Conservation (phyloP, 2,888 invertebrate species). For the Nomada lathburiana region DNA sequence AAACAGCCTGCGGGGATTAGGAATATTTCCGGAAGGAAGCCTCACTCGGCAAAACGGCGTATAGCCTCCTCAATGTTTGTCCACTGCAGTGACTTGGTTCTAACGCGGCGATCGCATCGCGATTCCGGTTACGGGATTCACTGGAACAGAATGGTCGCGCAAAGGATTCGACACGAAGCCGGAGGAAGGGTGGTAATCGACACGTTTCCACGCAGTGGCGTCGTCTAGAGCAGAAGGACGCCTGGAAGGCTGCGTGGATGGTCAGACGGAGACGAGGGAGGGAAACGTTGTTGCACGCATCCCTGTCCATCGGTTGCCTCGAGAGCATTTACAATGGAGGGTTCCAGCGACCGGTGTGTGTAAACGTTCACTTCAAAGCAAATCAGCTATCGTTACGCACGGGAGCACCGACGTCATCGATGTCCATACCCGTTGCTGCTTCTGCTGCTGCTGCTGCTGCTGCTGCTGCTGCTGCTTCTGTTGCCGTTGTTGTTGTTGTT, state of each 20-base stretch:
- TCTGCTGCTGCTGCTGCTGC: slow-evolving; percentile 31
- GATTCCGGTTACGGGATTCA: slow-evolving; percentile 54
- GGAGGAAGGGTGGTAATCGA: slow-evolving; percentile 43
- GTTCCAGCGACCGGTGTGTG: slow-evolving; percentile 51
- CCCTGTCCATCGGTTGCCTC: slow-evolving; percentile 36
- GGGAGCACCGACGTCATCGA: slow-evolving; percentile 63
- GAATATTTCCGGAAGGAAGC: slow-evolving; percentile 6
- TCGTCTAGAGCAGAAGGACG: slow-evolving; percentile 41
- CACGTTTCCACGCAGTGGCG: slow-evolving; percentile 29
- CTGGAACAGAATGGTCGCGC: slow-evolving; percentile 61
- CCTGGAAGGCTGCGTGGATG: slow-evolving; percentile 17
- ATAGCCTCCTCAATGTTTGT: slow-evolving; percentile 56
- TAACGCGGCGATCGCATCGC: slow-evolving; percentile 26
- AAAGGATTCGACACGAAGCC: slow-evolving; percentile 51
- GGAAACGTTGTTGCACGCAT: slow-evolving; percentile 32
- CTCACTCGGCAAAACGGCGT: neutral
- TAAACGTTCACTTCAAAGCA: slow-evolving; percentile 72
- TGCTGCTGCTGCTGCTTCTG: slow-evolving; percentile 29
- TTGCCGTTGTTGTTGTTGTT: slow-evolving; percentile 22
- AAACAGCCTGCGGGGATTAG: no score
- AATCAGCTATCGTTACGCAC: slow-evolving; percentile 69
- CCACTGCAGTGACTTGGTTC: slow-evolving; percentile 45
- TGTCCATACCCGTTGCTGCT: slow-evolving; percentile 43
- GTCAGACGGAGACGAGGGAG: slow-evolving; percentile 40
- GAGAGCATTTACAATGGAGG: slow-evolving; percentile 51